Percentiles rank a stretch among this genome's conserved stretches.
phyloP scores from a whole-genome alignment of 1,140 invertebrate species.

The Zaprionus ghesquierei region DNA sequence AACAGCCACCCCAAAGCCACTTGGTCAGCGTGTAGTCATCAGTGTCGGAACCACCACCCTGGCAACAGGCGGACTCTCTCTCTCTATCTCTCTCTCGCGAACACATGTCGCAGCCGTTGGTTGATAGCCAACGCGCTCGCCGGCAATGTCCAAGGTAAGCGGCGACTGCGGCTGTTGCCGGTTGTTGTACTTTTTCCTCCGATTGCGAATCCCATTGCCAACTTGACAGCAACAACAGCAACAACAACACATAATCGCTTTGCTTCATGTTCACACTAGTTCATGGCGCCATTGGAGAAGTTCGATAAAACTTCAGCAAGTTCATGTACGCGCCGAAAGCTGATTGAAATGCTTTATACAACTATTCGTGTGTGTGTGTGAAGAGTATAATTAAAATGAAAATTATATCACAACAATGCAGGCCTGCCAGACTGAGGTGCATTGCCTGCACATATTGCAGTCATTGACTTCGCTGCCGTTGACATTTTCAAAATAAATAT shows the following conservation, averaged over 20 bases:
- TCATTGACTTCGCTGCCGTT: slow-evolving; percentile 67
- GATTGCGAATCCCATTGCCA: slow-evolving; percentile 42
- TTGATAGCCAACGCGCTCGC: not conserved
- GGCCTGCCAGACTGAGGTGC: not conserved
- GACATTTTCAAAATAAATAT: slow-evolving; percentile 68
- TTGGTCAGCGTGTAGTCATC: slow-evolving; percentile 34
- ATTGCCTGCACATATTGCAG: slow-evolving; percentile 30
- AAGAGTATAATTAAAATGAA: slow-evolving; percentile 47
- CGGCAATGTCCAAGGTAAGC: slow-evolving; percentile 30
- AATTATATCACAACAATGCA: slow-evolving; percentile 69
- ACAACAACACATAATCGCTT: not conserved
- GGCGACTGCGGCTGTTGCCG: slow-evolving; percentile 40
- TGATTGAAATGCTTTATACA: slow-evolving; percentile 41
- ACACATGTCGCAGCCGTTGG: slow-evolving; percentile 62
- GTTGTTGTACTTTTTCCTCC: slow-evolving; percentile 45
- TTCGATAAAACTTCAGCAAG: slow-evolving; percentile 70
- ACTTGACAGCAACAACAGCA: not conserved
- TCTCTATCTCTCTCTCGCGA: slow-evolving; percentile 11
- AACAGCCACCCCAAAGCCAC: slow-evolving; percentile 34
- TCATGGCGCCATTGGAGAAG: slow-evolving; percentile 43
- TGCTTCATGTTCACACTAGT: slow-evolving; percentile 16
- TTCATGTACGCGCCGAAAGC: slow-evolving; percentile 31
- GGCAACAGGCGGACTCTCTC: slow-evolving; percentile 24
- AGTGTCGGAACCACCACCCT: slow-evolving; percentile 7
- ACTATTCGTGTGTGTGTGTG: not conserved